Evolutionary conservation across 2,113 vertebrate genomes (phyloP).

Genomic region (Larimichthys polyactis): DNA sequence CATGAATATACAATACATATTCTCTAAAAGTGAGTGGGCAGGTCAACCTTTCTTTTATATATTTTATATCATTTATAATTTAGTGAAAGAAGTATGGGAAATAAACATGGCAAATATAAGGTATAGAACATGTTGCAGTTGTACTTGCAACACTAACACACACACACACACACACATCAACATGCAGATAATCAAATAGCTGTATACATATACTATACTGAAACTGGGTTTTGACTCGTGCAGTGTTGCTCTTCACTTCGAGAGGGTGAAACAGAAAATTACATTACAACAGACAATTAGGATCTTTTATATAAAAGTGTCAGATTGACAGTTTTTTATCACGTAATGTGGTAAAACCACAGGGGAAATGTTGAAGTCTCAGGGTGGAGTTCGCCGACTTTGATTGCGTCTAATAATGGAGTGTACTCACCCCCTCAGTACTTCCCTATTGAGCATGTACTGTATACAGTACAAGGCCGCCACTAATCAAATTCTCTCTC

Average conservation of each 20-base stretch:
- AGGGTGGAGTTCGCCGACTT: conserved; percentile 52
- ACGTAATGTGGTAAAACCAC: conserved; percentile 43
- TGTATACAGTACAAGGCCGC: conserved; percentile 71
- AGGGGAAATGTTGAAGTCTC: conserved; percentile 60
- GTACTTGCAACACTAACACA: background rate
- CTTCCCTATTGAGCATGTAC: conserved; percentile 63
- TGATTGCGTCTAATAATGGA: conserved; percentile 70
- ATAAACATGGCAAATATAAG: background rate
- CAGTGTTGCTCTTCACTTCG: background rate
- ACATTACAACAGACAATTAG: conserved; percentile 6
- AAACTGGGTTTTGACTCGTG: background rate
- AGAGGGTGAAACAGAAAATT: conserved; percentile 20
- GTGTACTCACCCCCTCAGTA: conserved; percentile 46
- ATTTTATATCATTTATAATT: background rate
- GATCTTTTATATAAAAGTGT: conserved; percentile 35
- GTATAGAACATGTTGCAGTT: too few species aligned
- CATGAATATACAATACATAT: conserved; percentile 37
- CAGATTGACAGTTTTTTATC: conserved; percentile 46
- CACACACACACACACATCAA: background rate
- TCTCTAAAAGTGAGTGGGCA: conserved; percentile 25
- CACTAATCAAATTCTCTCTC: conserved; percentile 79
- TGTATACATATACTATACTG: background rate
- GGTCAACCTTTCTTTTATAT: conserved; percentile 7
- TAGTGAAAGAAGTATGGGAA: background rate
- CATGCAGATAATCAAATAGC: background rate